Evolutionary conservation across 1,140 invertebrate genomes (phyloP).

Genomic region (Stenopsyche tienmushanensis): DNA sequence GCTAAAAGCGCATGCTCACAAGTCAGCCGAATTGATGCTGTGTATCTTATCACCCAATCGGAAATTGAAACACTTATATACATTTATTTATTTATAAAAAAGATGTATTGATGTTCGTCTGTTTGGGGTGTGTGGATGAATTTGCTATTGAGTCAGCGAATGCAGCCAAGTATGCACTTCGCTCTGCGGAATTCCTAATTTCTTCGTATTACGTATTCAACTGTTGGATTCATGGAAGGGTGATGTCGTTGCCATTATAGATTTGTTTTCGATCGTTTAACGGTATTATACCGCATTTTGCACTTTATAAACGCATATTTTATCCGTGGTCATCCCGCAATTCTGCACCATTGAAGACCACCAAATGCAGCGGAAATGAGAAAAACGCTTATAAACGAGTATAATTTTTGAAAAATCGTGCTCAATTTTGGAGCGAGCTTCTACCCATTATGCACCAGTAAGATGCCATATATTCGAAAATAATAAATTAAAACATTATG

Average conservation of each 20-base stretch:
- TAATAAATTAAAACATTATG: conserved; percentile 10
- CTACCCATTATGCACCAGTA: neutral
- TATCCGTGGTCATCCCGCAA: neutral
- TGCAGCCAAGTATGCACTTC: conserved; percentile 7
- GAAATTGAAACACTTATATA: too few relatives aligned
- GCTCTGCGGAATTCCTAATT: conserved; percentile 37
- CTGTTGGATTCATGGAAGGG: conserved; percentile 21
- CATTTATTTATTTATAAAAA: too few relatives aligned
- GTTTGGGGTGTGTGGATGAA: conserved; percentile 1
- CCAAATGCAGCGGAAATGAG: too few relatives aligned
- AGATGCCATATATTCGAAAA: neutral
- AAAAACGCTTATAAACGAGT: too few relatives aligned
- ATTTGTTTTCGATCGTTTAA: conserved; percentile 19
- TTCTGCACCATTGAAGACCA: too few relatives aligned
- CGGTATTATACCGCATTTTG: neutral
- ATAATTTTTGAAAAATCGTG: too few relatives aligned
- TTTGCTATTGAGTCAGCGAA: conserved; percentile 8
- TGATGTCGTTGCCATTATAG: conserved; percentile 17
- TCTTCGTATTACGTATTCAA: conserved; percentile 37
- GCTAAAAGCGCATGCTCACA: too few relatives aligned
- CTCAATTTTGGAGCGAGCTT: too few relatives aligned
- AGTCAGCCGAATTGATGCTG: too few relatives aligned
- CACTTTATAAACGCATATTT: neutral
- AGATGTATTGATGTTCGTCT: neutral
- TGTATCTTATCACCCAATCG: too few relatives aligned